phyloP scores from a whole-genome alignment of 92 coral and sea anemone genomes.

The Siderastrea siderea region DNA sequence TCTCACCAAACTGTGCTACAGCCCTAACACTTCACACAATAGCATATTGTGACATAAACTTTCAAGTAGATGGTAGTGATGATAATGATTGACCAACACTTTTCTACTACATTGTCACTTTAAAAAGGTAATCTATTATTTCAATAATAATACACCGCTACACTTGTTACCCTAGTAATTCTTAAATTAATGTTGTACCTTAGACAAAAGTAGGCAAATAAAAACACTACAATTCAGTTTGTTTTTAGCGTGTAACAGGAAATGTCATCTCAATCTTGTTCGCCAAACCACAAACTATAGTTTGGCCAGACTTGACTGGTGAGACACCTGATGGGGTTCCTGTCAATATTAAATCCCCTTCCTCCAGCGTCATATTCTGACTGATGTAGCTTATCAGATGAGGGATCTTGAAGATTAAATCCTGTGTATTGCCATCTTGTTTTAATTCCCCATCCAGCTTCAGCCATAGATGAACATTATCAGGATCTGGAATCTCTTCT shows the following conservation, averaged over 20 bases:
- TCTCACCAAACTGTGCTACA: too few species aligned
- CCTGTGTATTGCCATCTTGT: slow-evolving; percentile 94
- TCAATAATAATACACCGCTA: not conserved
- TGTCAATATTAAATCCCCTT: slow-evolving; percentile 92
- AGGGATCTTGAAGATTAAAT: slow-evolving; percentile 94
- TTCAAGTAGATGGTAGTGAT: too few species aligned
- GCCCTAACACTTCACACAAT: too few species aligned
- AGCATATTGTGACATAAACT: too few species aligned
- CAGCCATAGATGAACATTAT: slow-evolving; percentile 87
- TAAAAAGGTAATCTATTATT: not conserved
- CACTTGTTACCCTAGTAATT: not conserved
- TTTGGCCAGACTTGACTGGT: slow-evolving; percentile 88
- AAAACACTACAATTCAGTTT: not conserved
- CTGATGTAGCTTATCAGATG: slow-evolving; percentile 90
- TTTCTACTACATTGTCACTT: not conserved
- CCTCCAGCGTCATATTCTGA: slow-evolving; percentile 90
- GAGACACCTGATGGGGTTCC: slow-evolving; percentile 97
- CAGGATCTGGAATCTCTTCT: slow-evolving; percentile 75
- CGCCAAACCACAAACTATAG: slow-evolving; percentile 89
- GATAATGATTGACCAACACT: too few species aligned
- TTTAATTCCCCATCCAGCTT: slow-evolving; percentile 83
- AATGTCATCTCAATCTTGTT: slow-evolving; percentile 87
- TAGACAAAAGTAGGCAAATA: not conserved
- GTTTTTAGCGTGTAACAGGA: slow-evolving; percentile 60
- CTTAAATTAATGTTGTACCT: not conserved